Base-by-base conservation (phyloP, 2,888 invertebrate genomes). In the Ochlodes sylvanus region DNA sequence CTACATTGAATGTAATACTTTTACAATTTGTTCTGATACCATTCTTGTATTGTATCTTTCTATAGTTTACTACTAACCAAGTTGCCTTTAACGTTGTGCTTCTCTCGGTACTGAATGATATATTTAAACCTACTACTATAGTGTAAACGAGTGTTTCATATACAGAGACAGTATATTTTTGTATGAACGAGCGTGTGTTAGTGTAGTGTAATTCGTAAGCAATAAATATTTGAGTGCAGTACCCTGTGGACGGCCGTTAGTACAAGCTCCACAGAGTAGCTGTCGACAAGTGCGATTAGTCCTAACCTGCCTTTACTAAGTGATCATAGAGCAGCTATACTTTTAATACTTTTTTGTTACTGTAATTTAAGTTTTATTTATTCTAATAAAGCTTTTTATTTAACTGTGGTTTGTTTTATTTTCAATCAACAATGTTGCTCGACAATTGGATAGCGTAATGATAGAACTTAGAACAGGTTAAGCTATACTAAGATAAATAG, bases 301-400 rank as follows among this genome's bases (percentile, higher is more conserved):
- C 38, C 47, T 67, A 67, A 61, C 67, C 52, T 67, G 61, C 61
- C 61, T 67, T 65, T 67, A 67, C 63, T 68, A 68, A 63, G 63
- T 68, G 63, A 68, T 63, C 66, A 63, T 69, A 63, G 68, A 57
- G 66, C 68, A 63, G 67, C 63, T 70, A 60, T 70, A 62, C n/a
- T 75, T 71, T 74, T 76, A 70, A 73, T 74, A 73, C 71, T 73
- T 70, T 77, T 77, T 73, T 66, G 52, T 69, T 74, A 68, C 63
- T 50, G 47, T 67, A 74, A 72, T 77, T 77, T 82, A 80, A 71
- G 74, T 75, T 71, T 77, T 80, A 81, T 81, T 80, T 85, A 84
- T 84, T 85, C 79, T 85, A 84, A 83, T 85, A 84, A 86, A 85
- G 72, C 75, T 80, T 81, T 84, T 78, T 81, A 81, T 78, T 73